Percentiles rank a stretch among this genome's conserved stretches.
These are phyloP conservation scores for Crenuchus spilurus DNA, from an alignment of 2,797 vertebrate species.

Conservation along the genomic window DNA sequence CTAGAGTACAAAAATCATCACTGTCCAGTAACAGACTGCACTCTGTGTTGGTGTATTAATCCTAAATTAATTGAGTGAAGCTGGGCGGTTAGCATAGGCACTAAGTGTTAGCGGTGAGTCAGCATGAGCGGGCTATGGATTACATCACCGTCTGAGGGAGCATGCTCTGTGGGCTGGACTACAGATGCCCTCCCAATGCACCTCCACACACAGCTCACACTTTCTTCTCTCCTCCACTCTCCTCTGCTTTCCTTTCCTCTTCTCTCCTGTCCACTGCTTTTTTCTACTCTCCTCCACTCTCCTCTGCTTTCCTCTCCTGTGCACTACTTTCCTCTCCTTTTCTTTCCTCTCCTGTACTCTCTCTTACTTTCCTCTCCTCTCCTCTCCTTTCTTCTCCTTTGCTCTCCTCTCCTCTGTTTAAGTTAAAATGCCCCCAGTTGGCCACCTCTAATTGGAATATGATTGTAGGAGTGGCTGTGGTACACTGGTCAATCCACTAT, in stretches of 20 bases:
- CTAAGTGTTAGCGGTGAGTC: conserved; percentile 37
- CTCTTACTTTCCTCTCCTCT: not conserved
- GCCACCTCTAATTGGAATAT: no score
- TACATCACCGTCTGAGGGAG: conserved; percentile 44
- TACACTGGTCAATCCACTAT: no score
- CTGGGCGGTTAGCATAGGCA: not conserved
- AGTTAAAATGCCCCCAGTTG: no score
- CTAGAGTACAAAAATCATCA: not conserved
- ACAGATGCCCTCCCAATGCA: not conserved
- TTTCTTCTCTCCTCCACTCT: not conserved
- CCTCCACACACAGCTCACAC: not conserved
- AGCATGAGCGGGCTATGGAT: conserved; percentile 25
- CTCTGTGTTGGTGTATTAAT: not conserved
- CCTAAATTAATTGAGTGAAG: not conserved
- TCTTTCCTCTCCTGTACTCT: not conserved
- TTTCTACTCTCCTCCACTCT: not conserved
- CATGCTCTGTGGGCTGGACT: not conserved
- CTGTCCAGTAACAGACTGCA: not conserved
- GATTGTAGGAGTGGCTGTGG: no score
- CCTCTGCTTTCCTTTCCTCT: not conserved
- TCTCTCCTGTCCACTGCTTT: not conserved
- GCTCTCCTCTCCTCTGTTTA: not conserved
- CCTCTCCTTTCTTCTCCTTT: not conserved
- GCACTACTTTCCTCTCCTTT: not conserved
- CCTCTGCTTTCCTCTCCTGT: not conserved